Conservation (phyloP, 2,113 vertebrate genomes). For the Heloderma charlesbogerti region DNA sequence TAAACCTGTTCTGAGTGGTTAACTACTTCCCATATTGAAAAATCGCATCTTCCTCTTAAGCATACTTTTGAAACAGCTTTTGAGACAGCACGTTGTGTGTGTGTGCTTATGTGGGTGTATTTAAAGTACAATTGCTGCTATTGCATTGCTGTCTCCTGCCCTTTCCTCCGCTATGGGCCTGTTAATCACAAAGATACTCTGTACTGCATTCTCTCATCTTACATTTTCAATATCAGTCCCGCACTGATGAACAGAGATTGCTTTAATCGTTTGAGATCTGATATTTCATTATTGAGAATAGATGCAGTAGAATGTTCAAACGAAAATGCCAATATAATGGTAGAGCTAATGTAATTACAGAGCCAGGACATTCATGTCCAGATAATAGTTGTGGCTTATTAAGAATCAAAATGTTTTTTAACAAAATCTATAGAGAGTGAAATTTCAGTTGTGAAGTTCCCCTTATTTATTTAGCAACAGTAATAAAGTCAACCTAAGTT, state of each 20-base stretch:
- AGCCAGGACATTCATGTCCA: slow-evolving; percentile 48
- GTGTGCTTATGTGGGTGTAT: neutral
- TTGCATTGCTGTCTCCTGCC: neutral
- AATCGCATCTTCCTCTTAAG: neutral
- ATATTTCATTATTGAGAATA: slow-evolving; percentile 30
- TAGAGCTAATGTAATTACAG: slow-evolving; percentile 49
- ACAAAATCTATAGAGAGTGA: neutral
- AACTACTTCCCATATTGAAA: neutral
- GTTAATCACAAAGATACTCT: neutral
- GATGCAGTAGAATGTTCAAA: slow-evolving; percentile 48
- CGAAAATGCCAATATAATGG: slow-evolving; percentile 31
- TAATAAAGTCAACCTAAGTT: slow-evolving; percentile 1
- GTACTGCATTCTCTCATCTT: neutral
- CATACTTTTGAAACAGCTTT: neutral
- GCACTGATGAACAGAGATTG: slow-evolving; percentile 7
- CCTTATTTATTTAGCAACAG: neutral
- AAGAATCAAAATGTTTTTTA: slow-evolving; percentile 7
- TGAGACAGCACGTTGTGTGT: neutral
- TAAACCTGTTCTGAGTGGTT: neutral
- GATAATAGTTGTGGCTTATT: slow-evolving; percentile 52
- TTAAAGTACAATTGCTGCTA: neutral
- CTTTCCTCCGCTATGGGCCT: neutral
- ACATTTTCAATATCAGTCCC: neutral
- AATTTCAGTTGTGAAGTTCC: neutral
- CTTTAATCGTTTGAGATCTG: slow-evolving; percentile 37